Evolutionary conservation across 2,113 vertebrate genomes (phyloP).

Genomic region (Pogonocichla stellata): DNA sequence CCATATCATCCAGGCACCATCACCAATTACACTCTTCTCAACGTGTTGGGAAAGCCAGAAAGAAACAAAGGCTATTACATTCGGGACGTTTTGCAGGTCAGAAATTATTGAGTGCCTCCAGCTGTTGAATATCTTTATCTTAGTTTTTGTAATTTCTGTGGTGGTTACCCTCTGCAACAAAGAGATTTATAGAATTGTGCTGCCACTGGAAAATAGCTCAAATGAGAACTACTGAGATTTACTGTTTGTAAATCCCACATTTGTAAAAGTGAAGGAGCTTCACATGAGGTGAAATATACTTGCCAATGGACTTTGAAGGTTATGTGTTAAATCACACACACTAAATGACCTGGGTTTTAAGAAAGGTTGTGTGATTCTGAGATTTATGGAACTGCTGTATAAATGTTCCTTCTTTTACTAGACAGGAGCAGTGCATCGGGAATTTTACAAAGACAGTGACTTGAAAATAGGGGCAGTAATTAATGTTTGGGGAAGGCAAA

Average conservation of each 20-base stretch:
- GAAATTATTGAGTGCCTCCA: not conserved
- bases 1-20: constrained; percentile 80
- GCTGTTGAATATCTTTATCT: not conserved
- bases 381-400: not conserved
- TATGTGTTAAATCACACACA: not conserved
- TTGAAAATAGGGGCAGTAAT: constrained; percentile 82
- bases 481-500: constrained; percentile 88
- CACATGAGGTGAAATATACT: not conserved
- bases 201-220: not conserved
- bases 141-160: not conserved
- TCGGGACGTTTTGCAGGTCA: constrained; percentile 84
- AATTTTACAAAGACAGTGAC: constrained; percentile 89
- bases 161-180: not conserved
- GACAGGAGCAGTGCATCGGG: constrained; percentile 79
- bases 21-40: constrained; percentile 82
- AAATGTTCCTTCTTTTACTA: constrained; percentile 66
- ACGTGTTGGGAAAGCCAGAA: constrained; percentile 71
- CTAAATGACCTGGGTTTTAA: not conserved
- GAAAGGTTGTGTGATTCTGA: not conserved
- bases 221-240: not conserved
- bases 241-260: not conserved
- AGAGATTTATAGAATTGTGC: not conserved
- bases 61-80: constrained; percentile 74
- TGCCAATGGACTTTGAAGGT: not conserved
- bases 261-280: not conserved